Conservation (phyloP, 2,797 vertebrate species). For the Anguilla anguilla region DNA sequence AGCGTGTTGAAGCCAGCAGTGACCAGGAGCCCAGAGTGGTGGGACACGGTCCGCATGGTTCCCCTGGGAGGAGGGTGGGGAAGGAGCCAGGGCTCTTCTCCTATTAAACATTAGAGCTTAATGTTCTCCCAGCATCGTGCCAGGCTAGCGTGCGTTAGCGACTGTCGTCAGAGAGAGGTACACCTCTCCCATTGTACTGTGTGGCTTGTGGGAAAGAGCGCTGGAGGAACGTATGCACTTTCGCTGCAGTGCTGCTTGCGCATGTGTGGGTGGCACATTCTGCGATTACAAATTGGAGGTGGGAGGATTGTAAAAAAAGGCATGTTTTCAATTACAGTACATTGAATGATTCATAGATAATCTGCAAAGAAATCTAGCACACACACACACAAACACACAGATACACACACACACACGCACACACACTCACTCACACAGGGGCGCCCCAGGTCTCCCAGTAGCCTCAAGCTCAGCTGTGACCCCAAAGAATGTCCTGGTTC, state of each 20-base stretch:
- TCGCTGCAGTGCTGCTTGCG: neutral
- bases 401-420: neutral
- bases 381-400: neutral
- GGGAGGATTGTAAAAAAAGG: neutral
- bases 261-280: neutral
- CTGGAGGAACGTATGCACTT: neutral
- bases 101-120: neutral
- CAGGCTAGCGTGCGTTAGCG: neutral
- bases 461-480: neutral
- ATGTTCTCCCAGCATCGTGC: neutral
- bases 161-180: neutral
- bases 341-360: neutral
- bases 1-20: neutral
- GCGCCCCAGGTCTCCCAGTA: neutral
- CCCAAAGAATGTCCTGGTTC: neutral
- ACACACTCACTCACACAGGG: neutral
- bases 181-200: neutral
- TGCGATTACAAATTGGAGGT: neutral
- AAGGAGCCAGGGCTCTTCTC: neutral
- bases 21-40: neutral
- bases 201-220: neutral
- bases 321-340: neutral
- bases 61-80: neutral
- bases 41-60: neutral
- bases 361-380: neutral